Conservation (phyloP, 1,140 invertebrate genomes). For the Eubasilissa regina region DNA sequence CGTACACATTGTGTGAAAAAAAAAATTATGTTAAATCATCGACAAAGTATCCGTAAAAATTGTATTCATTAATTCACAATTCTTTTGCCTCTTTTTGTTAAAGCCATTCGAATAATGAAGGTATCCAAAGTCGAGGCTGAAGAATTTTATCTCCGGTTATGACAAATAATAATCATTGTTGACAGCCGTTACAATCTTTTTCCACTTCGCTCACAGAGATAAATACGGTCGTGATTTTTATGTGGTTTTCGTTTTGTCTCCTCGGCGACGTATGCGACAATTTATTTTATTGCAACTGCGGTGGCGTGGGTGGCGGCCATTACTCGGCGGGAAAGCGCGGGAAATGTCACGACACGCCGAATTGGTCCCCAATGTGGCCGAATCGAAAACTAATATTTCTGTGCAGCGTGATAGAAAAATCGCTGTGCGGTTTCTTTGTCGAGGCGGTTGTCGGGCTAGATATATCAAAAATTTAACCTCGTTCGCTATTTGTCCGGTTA, state of each 20-base stretch:
- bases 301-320: slow-evolving; percentile 37
- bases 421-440: neutral
- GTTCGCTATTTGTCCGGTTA: neutral
- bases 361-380: slow-evolving; percentile 39
- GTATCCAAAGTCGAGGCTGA: neutral
- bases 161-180: neutral
- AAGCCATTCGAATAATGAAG: slow-evolving; percentile 3
- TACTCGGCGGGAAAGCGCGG: slow-evolving; percentile 43
- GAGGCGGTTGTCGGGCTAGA: neutral
- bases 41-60: too few relatives aligned
- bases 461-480: slow-evolving; percentile 6
- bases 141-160: slow-evolving; percentile 37
- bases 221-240: slow-evolving; percentile 1
- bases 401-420: slow-evolving; percentile 20
- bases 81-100: too few relatives aligned
- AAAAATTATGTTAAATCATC: too few relatives aligned
- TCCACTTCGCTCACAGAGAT: slow-evolving; percentile 22
- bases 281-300: neutral
- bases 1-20: too few relatives aligned
- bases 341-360: slow-evolving; percentile 45
- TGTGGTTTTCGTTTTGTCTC: neutral
- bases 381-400: slow-evolving; percentile 35
- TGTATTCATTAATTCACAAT: too few relatives aligned
- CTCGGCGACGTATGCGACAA: neutral
- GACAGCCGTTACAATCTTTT: slow-evolving; percentile 26